phyloP scores from a whole-genome alignment of 2,113 vertebrate genomes.

The Petaurus breviceps region DNA sequence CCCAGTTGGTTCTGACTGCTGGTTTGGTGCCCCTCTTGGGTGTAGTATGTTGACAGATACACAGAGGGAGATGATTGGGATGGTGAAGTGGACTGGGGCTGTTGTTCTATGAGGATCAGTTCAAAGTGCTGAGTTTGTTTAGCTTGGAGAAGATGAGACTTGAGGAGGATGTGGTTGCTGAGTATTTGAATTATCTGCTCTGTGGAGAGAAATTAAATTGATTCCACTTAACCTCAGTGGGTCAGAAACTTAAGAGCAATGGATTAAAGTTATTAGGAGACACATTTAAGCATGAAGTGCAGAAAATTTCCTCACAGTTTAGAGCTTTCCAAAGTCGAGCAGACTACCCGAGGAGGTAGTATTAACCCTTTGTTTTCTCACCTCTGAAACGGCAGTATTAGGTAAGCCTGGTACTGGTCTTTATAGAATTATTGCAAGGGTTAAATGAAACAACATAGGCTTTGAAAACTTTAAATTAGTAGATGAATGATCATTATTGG shows the following conservation, averaged over 20 bases:
- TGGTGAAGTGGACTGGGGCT: not conserved
- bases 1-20: not conserved
- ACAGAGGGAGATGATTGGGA: not conserved
- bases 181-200: not conserved
- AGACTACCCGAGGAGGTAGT: not conserved
- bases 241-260: not conserved
- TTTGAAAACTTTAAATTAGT: not conserved
- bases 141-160: not conserved
- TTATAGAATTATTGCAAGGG: not conserved
- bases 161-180: not conserved
- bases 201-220: not conserved
- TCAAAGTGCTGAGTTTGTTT: not conserved
- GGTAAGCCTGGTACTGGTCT: not conserved
- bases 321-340: not conserved
- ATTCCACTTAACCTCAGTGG: not conserved
- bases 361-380: not conserved
- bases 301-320: not conserved
- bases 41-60: not conserved
- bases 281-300: not conserved
- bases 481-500: not conserved
- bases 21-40: not conserved
- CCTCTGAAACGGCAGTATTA: not conserved
- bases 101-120: not conserved
- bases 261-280: not conserved
- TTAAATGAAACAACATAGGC: not conserved